Base-by-base conservation (phyloP, 2,797 vertebrate species). In the Spinus pinus region DNA sequence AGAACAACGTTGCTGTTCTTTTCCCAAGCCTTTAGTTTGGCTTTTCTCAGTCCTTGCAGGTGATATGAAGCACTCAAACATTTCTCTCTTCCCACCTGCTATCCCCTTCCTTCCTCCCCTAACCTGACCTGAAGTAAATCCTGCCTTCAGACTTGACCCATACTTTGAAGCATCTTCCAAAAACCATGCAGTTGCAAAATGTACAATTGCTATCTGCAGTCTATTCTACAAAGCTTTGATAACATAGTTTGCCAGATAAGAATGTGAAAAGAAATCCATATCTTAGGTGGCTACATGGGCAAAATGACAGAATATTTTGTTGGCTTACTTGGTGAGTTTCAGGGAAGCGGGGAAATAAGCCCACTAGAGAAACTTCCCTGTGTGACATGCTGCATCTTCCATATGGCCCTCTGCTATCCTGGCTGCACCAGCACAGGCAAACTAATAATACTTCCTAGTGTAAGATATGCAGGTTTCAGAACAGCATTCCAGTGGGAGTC, bases 401-500 rank as follows among this genome's bases (percentile, higher is more conserved):
- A 42, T n/a, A 57, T n/a, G 28, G 44, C 28, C 49, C 18, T 86
- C 62, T 75, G 70, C 77, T 62, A 44, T 46, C 54, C 82, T 41
- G 54, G 42, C 67, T 72, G 62, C 77, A 81, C 31, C 67, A 51
- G 51, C 14, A 1, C 77, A 78, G 72, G 17, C 62, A 77, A 80
- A 78, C 65, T 41, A 70, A 35, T 65, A 86, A 80, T n/a, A 74
- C 80, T n/a, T 25, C 23, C 12, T 62, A 74, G 46, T 11, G 54
- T 87, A 79, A 94, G 70, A 74, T 49, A 61, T 9, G 35, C 62
- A 86, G 46, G 54, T 86, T 86, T 88, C 62, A 14, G 31, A 78
- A 62, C 77, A 93, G 83, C 77, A 86, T 75, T 92, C 86, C 66
- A 92, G 80, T 74, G 62, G 80, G 86, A 94, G 66, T 51, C 53